Percentiles rank a stretch among this genome's conserved stretches.
These are phyloP conservation scores for Gracilinanus agilis DNA, from an alignment of 2,113 vertebrate species.

Conservation along the genomic window DNA sequence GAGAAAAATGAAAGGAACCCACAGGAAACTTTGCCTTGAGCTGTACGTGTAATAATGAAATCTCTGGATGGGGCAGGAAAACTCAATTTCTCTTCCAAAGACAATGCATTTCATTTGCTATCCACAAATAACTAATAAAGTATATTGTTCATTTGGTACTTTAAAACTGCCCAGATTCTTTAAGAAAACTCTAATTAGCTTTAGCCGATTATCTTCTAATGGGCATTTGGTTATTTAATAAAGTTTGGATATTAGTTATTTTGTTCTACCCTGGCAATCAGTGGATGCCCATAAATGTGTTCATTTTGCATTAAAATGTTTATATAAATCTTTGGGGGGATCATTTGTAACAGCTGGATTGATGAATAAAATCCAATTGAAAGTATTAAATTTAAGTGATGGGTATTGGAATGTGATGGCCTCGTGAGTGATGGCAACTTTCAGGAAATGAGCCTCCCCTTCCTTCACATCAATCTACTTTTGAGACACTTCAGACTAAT, in stretches of 20 bases:
- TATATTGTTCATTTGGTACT: constrained; percentile 3
- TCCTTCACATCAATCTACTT: constrained; percentile 1
- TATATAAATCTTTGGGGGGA: background rate
- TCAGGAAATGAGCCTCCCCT: background rate
- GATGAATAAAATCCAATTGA: constrained; percentile 18
- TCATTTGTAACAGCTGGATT: background rate
- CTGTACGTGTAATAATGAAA: constrained; percentile 43
- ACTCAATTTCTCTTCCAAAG: constrained; percentile 8
- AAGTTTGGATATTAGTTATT: constrained; percentile 37
- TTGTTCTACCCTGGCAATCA: constrained; percentile 33
- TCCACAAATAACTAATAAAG: constrained; percentile 14
- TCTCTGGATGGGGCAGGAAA: constrained; percentile 39
- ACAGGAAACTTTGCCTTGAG: constrained; percentile 47
- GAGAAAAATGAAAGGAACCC: constrained; percentile 42
- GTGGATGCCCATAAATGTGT: constrained; percentile 44
- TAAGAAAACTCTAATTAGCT: background rate
- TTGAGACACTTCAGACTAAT: constrained; percentile 20
- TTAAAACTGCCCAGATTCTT: constrained; percentile 17
- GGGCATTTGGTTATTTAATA: constrained; percentile 28
- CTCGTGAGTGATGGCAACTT: background rate
- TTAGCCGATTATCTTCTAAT: background rate
- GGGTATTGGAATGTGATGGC: background rate
- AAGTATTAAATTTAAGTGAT: background rate
- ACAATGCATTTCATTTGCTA: background rate
- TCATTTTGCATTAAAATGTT: constrained; percentile 45